Base-by-base conservation (phyloP, 2,113 vertebrate genomes). In the Pelusios castaneus region DNA sequence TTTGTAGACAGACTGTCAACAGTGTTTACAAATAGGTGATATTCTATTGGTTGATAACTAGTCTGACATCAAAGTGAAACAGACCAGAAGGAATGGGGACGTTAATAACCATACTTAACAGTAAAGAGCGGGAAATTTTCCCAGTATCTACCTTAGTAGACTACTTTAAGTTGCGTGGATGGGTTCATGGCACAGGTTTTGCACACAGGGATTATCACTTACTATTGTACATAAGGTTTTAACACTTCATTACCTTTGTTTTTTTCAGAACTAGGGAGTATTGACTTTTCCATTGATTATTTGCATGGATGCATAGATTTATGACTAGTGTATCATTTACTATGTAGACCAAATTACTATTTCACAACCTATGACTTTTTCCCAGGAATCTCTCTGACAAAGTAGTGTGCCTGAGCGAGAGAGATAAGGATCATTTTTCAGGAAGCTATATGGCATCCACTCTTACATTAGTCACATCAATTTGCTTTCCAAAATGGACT, bases 251-350 rank as follows among this genome's bases (percentile, higher is more conserved):
- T 89, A 86, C 47, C 5, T 89, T 52, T 82, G 8, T 88, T 67
- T 94, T 22, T 45, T 88, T 90, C 78, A 60, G 43, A 43, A 80
- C 60, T 85, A 0, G 7, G 19, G 9, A 88, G 58, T 79, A 93
- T 58, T 82, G 84, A 58, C 94, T 82, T 89, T 89, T 80, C 75
- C 55, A 77, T 55, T 76, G 60, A 95, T 76, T 76, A 89, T 75
- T 82, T 82, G 27, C 27, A 38, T 54, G 73, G 55, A 3, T 8
- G 51, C 70, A 41, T 25, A 63, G 10, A 56, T 92, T 58, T 87
- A 77, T 63, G 21, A n/a, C 31, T 88, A 90, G 63, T 34, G 93
- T 94, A 80, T 91, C 55, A 95, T 93, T 93, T 93, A 93, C 86
- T 70, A 91, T 60, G 31, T 41, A 87, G 90, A 89, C 19, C 88